Conservation (phyloP, 1,140 invertebrate genomes). For the Drosophila nebulosa region DNA sequence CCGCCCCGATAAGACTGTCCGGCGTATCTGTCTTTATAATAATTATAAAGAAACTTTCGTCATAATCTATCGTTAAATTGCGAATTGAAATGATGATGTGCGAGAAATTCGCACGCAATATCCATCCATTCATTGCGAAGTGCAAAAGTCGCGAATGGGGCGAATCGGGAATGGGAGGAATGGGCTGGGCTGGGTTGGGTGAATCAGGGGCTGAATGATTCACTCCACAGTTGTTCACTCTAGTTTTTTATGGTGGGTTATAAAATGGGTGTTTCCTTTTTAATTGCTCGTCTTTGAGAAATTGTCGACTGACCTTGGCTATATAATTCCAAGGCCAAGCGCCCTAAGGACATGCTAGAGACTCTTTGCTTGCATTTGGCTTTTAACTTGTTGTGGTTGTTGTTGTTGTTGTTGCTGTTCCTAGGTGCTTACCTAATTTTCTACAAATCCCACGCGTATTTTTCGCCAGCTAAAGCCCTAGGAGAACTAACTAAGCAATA, state of each 20-base stretch:
- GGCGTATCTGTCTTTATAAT: slow-evolving; percentile 27
- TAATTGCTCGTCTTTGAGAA: neutral
- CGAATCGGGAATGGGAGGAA: neutral
- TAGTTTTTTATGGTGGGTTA: neutral
- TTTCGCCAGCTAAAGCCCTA: slow-evolving; percentile 17
- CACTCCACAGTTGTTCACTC: neutral
- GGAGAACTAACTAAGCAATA: slow-evolving; percentile 29
- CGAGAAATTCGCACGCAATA: slow-evolving; percentile 23
- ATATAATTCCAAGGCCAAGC: neutral
- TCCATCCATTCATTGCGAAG: neutral
- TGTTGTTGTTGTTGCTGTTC: slow-evolving; percentile 5
- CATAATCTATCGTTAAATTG: slow-evolving; percentile 5
- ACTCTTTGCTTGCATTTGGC: neutral
- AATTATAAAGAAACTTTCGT: slow-evolving; percentile 6
- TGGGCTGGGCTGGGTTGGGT: neutral
- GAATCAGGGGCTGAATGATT: neutral
- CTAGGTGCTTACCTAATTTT: slow-evolving; percentile 29
- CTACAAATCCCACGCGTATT: slow-evolving; percentile 22
- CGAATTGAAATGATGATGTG: slow-evolving; percentile 14
- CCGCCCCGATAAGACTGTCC: slow-evolving; percentile 5
- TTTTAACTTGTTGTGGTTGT: slow-evolving; percentile 1
- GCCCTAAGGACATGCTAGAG: neutral
- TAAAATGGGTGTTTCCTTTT: neutral
- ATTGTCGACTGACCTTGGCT: neutral
- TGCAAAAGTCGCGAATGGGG: neutral